A percentile compares a stretch with the other conserved stretches of the same genome.
phyloP scores from a whole-genome alignment of 92 coral and sea anemone species.

The Actinernus sp. region DNA sequence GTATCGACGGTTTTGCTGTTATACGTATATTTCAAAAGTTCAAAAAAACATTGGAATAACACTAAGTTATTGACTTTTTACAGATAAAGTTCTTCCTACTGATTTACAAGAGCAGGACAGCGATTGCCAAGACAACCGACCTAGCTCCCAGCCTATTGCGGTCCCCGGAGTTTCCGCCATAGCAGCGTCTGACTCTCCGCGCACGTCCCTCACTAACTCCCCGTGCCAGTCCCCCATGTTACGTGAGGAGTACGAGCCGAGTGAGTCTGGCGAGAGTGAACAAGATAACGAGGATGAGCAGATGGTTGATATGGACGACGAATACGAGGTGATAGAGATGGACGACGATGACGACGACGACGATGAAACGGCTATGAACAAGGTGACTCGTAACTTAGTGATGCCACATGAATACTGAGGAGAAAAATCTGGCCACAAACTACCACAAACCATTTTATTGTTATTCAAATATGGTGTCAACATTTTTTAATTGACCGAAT shows the following conservation, averaged over 20 bases:
- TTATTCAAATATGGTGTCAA: too few relatives aligned
- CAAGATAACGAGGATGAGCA: constrained; percentile 62
- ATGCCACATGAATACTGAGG: too few relatives aligned
- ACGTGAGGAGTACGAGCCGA: constrained; percentile 90
- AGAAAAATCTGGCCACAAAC: too few relatives aligned
- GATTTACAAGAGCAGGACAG: constrained; percentile 35
- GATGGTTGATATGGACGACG: constrained; percentile 72
- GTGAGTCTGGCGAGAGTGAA: constrained; percentile 88
- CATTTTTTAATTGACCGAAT: too few relatives aligned
- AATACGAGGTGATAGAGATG: constrained; percentile 61
- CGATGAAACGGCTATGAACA: constrained; percentile 30
- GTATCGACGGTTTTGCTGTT: too few relatives aligned
- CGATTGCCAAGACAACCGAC: constrained; percentile 15
- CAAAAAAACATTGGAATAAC: too few relatives aligned
- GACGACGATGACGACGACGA: constrained; percentile 56
- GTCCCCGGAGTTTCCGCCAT: constrained; percentile 49
- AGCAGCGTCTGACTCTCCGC: constrained; percentile 43
- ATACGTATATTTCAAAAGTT: too few relatives aligned
- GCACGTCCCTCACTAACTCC: constrained; percentile 52
- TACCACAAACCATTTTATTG: too few relatives aligned
- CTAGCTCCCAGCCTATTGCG: constrained; percentile 53
- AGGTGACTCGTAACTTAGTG: too few relatives aligned
- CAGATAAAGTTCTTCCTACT: constrained; percentile 68
- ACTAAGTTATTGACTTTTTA: too few relatives aligned
- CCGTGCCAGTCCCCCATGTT: constrained; percentile 87